Percentiles rank a stretch among this genome's conserved stretches.
Evolutionary conservation across 2,113 vertebrate species (phyloP).

Genomic region (Pipra filicauda): DNA sequence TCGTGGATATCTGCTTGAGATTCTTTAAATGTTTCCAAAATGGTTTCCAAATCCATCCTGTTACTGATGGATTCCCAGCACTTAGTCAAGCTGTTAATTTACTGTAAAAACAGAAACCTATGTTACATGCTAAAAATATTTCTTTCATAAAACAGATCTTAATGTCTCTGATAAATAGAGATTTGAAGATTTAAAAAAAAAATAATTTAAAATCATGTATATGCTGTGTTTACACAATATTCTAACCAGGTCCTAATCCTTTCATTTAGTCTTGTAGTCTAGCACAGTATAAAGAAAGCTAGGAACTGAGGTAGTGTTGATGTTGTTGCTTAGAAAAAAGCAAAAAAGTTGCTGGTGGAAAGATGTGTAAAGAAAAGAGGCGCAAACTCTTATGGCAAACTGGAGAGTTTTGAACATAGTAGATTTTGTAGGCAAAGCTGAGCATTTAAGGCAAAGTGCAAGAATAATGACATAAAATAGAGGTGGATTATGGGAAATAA

Average conservation of each 20-base stretch:
- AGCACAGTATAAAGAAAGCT: not conserved
- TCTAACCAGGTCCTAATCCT: not conserved
- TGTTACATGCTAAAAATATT: not conserved
- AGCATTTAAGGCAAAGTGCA: not conserved
- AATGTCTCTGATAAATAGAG: not conserved
- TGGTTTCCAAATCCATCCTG: not conserved
- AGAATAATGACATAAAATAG: not conserved
- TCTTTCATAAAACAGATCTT: not conserved
- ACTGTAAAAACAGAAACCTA: not conserved
- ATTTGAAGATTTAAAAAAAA: not conserved
- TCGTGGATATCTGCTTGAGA: rapidly evolving
- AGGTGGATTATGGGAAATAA: not conserved
- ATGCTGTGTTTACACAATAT: not conserved
- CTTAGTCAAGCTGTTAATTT: not conserved
- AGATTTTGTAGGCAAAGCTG: not conserved
- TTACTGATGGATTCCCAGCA: not conserved
- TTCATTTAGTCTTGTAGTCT: not conserved
- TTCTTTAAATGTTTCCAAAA: not conserved
- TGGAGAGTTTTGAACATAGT: not conserved
- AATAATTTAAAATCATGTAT: too few relatives aligned
- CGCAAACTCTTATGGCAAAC: not conserved
- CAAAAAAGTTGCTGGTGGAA: not conserved
- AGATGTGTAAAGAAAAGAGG: not conserved
- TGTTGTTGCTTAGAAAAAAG: not conserved
- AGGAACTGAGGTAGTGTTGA: not conserved